Evolutionary conservation across 1,140 invertebrate genomes (phyloP).

Genomic region (Drosophila yakuba): DNA sequence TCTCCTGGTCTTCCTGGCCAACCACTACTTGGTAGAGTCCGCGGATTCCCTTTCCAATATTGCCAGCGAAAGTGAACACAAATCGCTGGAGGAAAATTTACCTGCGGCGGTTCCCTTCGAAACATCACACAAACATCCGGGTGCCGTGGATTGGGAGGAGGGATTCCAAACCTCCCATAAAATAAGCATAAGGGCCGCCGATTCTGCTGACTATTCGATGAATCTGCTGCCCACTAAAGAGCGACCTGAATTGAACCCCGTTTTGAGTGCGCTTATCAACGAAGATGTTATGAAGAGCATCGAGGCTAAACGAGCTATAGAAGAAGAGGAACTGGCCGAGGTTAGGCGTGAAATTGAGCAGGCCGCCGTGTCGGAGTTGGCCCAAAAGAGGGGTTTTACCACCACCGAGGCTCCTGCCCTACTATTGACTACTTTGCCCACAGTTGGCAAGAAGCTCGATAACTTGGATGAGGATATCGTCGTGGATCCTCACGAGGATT

Average conservation of each 20-base stretch:
- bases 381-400: constrained; percentile 18
- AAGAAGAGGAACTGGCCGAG: constrained; percentile 75
- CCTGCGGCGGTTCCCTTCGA: constrained; percentile 52
- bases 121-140: constrained; percentile 77
- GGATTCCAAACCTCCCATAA: constrained; percentile 78
- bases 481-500: constrained; percentile 70
- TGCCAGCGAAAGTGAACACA: constrained; percentile 11
- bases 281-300: constrained; percentile 85
- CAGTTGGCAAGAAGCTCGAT: constrained; percentile 60
- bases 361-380: constrained; percentile 53
- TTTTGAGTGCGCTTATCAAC: constrained; percentile 82
- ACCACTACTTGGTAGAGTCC: constrained; percentile 8
- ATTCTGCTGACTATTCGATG: constrained; percentile 67
- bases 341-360: constrained; percentile 67
- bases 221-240: constrained; percentile 81
- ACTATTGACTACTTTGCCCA: constrained; percentile 57
- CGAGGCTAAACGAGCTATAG: constrained; percentile 81
- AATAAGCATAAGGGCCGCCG: constrained; percentile 64
- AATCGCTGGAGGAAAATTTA: constrained; percentile 3
- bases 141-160: constrained; percentile 46
- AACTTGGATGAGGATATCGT: constrained; percentile 64
- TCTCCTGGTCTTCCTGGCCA: constrained; percentile 48
- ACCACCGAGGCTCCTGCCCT: constrained; percentile 45
- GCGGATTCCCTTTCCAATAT: constrained; percentile 21
- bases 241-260: constrained; percentile 79